Percentiles rank a stretch among this genome's conserved stretches.
Evolutionary conservation across 2,888 invertebrate species (phyloP).

Genomic region (Drosophila parthenogenetica): DNA sequence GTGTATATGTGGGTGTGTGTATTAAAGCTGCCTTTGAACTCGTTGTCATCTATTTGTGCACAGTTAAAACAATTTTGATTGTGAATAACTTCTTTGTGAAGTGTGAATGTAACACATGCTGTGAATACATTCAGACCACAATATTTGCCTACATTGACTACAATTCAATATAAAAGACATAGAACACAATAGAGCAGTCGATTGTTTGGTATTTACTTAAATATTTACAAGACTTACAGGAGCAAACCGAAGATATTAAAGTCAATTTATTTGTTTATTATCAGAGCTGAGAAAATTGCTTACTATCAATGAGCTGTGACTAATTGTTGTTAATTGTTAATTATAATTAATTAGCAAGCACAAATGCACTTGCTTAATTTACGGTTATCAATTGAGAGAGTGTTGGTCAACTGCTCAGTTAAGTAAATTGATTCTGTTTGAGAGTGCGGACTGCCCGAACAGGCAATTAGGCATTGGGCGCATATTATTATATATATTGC

Average conservation of each 20-base stretch:
- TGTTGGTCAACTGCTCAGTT: background rate
- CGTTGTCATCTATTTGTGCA: slow-evolving; percentile 31
- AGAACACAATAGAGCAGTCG: background rate
- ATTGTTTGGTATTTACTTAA: slow-evolving; percentile 1
- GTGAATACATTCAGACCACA: slow-evolving; percentile 30
- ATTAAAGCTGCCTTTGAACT: slow-evolving; percentile 32
- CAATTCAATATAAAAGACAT: slow-evolving; percentile 2
- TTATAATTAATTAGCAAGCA: background rate
- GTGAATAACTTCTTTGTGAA: slow-evolving; percentile 38
- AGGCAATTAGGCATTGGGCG: slow-evolving; percentile 40
- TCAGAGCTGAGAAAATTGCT: background rate
- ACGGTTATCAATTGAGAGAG: slow-evolving; percentile 7
- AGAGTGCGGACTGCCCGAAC: slow-evolving; percentile 32
- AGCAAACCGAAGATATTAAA: too few species aligned
- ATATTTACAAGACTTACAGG: background rate
- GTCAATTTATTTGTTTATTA: too few species aligned
- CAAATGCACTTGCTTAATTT: slow-evolving; percentile 2
- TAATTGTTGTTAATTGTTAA: background rate
- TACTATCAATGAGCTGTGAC: background rate
- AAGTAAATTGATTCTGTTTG: slow-evolving; percentile 15
- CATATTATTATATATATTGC: background rate
- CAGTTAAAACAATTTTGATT: slow-evolving; percentile 63
- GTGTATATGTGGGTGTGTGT: slow-evolving; percentile 21
- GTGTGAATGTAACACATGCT: slow-evolving; percentile 32
- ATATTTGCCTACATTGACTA: slow-evolving; percentile 4